A percentile compares a stretch with the other conserved stretches of the same genome.
These are phyloP conservation scores for Acestrorhynchus altus DNA, from an alignment of 2,797 vertebrate species.

Conservation along the genomic window DNA sequence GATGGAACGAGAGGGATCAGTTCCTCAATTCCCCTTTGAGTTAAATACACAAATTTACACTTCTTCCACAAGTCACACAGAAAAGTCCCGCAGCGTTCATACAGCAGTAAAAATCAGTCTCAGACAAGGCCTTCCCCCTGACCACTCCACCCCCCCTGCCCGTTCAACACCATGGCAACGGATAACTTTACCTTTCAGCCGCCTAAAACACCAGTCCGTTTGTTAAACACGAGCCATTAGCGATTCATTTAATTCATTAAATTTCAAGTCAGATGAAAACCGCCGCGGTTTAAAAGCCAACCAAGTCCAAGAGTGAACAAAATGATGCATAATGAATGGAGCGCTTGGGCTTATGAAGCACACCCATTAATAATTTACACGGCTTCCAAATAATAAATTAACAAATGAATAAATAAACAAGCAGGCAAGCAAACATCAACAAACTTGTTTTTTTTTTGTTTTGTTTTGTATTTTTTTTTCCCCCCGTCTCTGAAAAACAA, in stretches of 20 bases:
- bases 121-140: constrained; percentile 31
- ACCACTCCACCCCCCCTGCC: constrained; percentile 12
- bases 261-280: constrained; percentile 51
- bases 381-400: constrained; percentile 80
- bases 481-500: constrained; percentile 62
- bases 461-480: constrained; percentile 49
- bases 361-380: constrained; percentile 78
- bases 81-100: constrained; percentile 27
- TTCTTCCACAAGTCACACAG: constrained; percentile 41
- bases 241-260: constrained; percentile 45
- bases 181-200: constrained; percentile 27
- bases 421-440: constrained; percentile 84
- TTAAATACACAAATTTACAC: constrained; percentile 43
- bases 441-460: constrained; percentile 65
- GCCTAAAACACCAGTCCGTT: constrained; percentile 12
- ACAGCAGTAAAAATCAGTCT: constrained; percentile 36
- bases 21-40: constrained; percentile 41
- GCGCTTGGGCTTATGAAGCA: constrained; percentile 65
- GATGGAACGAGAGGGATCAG: constrained; percentile 47
- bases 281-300: constrained; percentile 55
- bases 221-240: constrained; percentile 26
- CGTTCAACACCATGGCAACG: constrained; percentile 39
- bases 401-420: constrained; percentile 85
- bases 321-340: constrained; percentile 63
- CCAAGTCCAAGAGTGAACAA: constrained; percentile 58